Percentiles rank a stretch among this genome's conserved stretches.
These are phyloP conservation scores for Cotesia congregata DNA, from an alignment of 2,888 invertebrate genomes.

Conservation along the genomic window DNA sequence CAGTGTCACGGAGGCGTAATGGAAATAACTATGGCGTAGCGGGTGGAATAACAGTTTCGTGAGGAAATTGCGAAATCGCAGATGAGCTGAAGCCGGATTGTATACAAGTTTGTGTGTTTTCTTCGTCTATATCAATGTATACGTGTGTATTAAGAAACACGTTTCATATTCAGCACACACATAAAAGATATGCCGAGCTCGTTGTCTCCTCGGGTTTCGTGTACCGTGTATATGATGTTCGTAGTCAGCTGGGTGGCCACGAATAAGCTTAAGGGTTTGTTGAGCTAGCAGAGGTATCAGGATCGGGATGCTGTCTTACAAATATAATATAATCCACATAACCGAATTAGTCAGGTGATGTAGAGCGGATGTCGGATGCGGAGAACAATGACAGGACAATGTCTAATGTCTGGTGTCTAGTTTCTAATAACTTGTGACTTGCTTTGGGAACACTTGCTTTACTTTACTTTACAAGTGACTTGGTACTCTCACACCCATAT, in stretches of 20 bases:
- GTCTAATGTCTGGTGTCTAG: not conserved
- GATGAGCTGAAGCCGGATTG: constrained; percentile 36
- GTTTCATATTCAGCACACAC: constrained; percentile 1
- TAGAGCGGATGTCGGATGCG: constrained; percentile 15
- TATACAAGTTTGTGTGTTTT: not conserved
- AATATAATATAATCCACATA: constrained; percentile 38
- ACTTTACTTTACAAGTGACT: not conserved
- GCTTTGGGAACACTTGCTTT: not conserved
- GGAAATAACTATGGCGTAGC: constrained; percentile 39
- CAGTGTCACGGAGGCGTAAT: constrained; percentile 33
- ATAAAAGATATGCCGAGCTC: constrained; percentile 1
- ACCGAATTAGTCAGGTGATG: constrained; percentile 39
- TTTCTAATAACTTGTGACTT: constrained; percentile 3
- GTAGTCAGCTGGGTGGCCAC: not conserved
- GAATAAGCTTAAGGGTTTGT: not conserved
- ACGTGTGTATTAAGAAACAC: constrained; percentile 14
- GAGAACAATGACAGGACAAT: constrained; percentile 6
- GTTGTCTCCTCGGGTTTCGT: constrained; percentile 12
- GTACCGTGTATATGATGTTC: not conserved
- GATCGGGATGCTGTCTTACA: constrained; percentile 15
- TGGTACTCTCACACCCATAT: no score
- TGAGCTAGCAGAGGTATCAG: constrained; percentile 2
- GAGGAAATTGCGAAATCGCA: constrained; percentile 41
- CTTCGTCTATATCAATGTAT: constrained; percentile 11
- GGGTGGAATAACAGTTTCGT: constrained; percentile 42